Conservation (phyloP, 2,888 invertebrate species). For the Operophtera brumata region DNA sequence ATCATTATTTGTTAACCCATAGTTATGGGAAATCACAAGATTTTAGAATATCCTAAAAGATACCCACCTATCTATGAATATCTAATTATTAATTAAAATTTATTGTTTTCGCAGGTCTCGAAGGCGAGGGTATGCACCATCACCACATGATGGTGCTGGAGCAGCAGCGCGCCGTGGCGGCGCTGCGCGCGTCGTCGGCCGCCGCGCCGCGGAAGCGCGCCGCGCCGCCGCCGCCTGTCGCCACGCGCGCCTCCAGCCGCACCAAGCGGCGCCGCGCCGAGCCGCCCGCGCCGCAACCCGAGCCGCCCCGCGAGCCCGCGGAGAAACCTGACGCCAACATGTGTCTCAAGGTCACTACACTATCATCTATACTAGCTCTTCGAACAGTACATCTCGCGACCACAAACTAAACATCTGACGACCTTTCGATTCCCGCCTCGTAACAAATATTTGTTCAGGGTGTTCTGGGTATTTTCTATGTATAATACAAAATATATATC, state of each 20-base stretch:
- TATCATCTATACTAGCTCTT: background rate
- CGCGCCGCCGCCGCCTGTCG: conserved; percentile 43
- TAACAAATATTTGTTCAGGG: too few species aligned
- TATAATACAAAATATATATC: too few species aligned
- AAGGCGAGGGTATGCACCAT: conserved; percentile 79
- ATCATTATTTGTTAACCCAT: too few species aligned
- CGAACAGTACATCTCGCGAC: too few species aligned
- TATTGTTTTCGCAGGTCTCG: conserved; percentile 60
- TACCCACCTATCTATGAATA: too few species aligned
- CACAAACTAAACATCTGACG: background rate
- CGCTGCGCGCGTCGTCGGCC: conserved; percentile 50
- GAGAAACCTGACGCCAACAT: conserved; percentile 93
- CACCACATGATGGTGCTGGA: conserved; percentile 82
- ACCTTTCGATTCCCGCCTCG: too few species aligned
- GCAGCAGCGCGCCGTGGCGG: conserved; percentile 77
- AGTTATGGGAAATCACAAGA: too few species aligned
- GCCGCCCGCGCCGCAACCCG: conserved; percentile 71
- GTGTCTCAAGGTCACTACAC: conserved; percentile 85
- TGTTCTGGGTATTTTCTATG: too few species aligned
- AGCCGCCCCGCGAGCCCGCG: conserved; percentile 83
- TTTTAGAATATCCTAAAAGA: too few species aligned
- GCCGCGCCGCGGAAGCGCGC: conserved; percentile 55
- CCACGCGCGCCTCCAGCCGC: conserved; percentile 65
- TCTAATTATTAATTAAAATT: too few species aligned
- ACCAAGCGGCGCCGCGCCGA: conserved; percentile 58